phyloP scores from a whole-genome alignment of 2,113 vertebrate species.

The Malurus melanocephalus region DNA sequence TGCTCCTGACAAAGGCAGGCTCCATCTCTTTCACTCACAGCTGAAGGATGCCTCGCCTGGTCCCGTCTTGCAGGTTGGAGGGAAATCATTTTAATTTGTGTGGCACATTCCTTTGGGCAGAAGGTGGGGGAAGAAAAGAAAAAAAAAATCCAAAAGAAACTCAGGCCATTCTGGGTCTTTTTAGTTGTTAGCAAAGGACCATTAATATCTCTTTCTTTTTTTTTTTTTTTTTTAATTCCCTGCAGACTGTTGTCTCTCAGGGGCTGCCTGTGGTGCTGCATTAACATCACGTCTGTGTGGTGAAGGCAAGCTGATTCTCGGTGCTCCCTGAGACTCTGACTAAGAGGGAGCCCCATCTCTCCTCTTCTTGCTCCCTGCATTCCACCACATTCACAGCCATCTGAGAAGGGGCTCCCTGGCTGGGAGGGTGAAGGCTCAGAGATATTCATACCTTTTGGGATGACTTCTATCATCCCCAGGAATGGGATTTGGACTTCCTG shows the following conservation, averaged over 20 bases:
- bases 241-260: neutral
- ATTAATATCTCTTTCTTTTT: neutral
- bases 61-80: neutral
- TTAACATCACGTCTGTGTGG: neutral
- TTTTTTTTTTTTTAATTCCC: neutral
- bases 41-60: neutral
- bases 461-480: neutral
- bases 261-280: neutral
- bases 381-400: neutral
- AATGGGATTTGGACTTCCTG: neutral
- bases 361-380: neutral
- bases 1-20: neutral
- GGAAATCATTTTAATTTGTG: conserved; percentile 39
- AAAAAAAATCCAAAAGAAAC: neutral
- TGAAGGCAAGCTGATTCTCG: neutral
- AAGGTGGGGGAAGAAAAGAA: neutral
- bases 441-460: neutral
- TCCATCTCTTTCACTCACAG: neutral
- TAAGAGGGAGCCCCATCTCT: neutral
- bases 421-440: neutral
- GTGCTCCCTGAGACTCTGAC: neutral
- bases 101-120: conserved; percentile 1
- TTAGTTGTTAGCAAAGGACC: conserved; percentile 39
- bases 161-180: conserved; percentile 28
- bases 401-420: neutral